A percentile compares a stretch with the other conserved stretches of the same genome.
Evolutionary conservation across 1,140 invertebrate genomes (phyloP).

Genomic region (Hylaeus volcanicus): DNA sequence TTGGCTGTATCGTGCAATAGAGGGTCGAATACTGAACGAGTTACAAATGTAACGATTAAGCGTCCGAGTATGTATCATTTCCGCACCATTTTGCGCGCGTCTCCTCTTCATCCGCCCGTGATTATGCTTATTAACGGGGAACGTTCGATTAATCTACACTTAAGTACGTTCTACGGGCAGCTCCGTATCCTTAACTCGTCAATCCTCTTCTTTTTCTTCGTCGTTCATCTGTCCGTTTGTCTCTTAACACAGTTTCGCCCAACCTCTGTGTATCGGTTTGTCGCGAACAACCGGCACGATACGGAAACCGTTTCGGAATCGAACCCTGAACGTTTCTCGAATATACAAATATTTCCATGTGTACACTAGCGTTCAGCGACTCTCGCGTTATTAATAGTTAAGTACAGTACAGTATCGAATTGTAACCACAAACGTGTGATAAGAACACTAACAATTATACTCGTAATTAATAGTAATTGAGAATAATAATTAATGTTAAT

Average conservation of each 20-base stretch:
- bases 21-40: conserved; percentile 32
- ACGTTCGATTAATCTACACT: conserved; percentile 54
- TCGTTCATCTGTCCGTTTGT: conserved; percentile 62
- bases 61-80: conserved; percentile 37
- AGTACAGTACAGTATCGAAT: conserved; percentile 24
- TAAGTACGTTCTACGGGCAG: conserved; percentile 57
- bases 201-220: not conserved
- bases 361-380: conserved; percentile 38
- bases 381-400: conserved; percentile 60
- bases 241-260: conserved; percentile 63
- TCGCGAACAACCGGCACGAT: conserved; percentile 64
- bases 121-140: conserved; percentile 48
- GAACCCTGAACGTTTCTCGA: conserved; percentile 65
- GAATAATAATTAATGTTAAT: conserved; percentile 47
- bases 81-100: conserved; percentile 15
- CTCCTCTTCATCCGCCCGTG: conserved; percentile 39
- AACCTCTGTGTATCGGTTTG: not conserved
- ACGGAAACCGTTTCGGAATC: conserved; percentile 69
- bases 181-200: conserved; percentile 47
- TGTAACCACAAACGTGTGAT: conserved; percentile 56
- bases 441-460: conserved; percentile 49
- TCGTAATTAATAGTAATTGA: conserved; percentile 16
- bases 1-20: too few relatives aligned
- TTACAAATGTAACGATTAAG: conserved; percentile 45
- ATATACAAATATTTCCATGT: conserved; percentile 76